Evolutionary conservation across 2,113 vertebrate species (phyloP), one percentile per base, ranked within the genome.

Genomic region (Alces alces): DNA sequence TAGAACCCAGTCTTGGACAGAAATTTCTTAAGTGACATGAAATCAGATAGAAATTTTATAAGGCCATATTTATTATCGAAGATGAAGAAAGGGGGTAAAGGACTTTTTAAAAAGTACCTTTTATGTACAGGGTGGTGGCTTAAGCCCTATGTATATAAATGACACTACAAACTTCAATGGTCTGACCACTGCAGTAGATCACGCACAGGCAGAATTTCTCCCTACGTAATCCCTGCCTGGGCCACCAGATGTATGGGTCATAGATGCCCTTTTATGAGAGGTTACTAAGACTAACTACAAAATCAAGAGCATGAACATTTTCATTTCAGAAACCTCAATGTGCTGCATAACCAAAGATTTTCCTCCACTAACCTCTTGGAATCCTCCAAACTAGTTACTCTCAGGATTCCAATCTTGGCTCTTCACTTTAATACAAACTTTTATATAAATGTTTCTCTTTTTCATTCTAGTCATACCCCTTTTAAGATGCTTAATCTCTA

Each of bases 1-100:
- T 60, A 73, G 52, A 15, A 73, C 2, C 17, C 7, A 84, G 7
- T 58, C 39, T 47, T 27, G 12, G 39, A 87, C 1, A 93, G 64
- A 91, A 89, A 83, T 60, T 84, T 92, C 50, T 79, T 39, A 96
- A 61, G 50, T 52, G 6, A 57, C 52, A 28, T 73, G 52, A 93
- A 97, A 94, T 80, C 17, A 54, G n/a, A 36, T 16, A 84, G 83
- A 89, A 86, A 92, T 92, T 93, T 93, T 61, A 73, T 52, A 93
- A 95, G 25, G 47, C 12, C 76, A 45, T 17, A 89, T 30, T 95
- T 66, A 89, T 52, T 89, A 91, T 88, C 45, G 43, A 91, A 96
- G 33, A 64, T 86, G n/a, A 89, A 86, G 60, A 78, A 82, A 79
- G 82, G 33, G 23, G 14, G n/a, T 10, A 70, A 85, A 70, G 12